Evolutionary conservation across 2,888 invertebrate genomes (phyloP), one percentile per base, ranked within the genome.

Genomic region (Mellilla xanthometata): DNA sequence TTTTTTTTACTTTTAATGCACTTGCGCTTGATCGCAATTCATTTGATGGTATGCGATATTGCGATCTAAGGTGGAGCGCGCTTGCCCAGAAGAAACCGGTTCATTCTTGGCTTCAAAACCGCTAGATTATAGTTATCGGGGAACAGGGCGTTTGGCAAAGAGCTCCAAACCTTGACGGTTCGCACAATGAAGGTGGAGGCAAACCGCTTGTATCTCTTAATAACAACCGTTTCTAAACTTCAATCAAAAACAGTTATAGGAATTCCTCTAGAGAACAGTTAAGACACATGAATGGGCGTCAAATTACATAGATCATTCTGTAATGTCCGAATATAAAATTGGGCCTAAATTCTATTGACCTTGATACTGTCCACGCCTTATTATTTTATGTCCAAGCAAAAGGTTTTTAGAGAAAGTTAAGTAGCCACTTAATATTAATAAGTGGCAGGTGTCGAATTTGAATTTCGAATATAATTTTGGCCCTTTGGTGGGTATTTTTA

Each of bases 261-360:
- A 3, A 19, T 15, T 15, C 15, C 15, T 2, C 38, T 51, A 52
- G 35, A 36, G 39, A 30, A 44, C 6, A 19, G 6, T 6, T 19
- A 19, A 19, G 49, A 41, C 40, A 51, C 42, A 36, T 44, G 12
- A 29, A 49, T 46, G 27, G 43, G 27, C 40, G 39, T 45, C 22
- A 42, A 53, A 38, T 35, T 41, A 27, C 38, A 45, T 33, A 42
- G 40, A 47, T 43, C 42, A 44, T 34, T 39, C 36, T 36, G 46
- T 46, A 42, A 29, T 49, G 34, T 47, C 39, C 45, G 42, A 55
- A 53, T 49, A 43, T 36, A n/a, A 22, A 48, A 19, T 19, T 39
- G 39, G 42, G 39, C 42, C 43, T 34, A 49, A 49, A 54, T 40
- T 46, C 54, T 36, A 52, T n/a, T 55, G 54, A 49, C 57, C 57